Evolutionary conservation across 2,797 vertebrate genomes (phyloP).

Genomic region (Coracias cyanogaster): DNA sequence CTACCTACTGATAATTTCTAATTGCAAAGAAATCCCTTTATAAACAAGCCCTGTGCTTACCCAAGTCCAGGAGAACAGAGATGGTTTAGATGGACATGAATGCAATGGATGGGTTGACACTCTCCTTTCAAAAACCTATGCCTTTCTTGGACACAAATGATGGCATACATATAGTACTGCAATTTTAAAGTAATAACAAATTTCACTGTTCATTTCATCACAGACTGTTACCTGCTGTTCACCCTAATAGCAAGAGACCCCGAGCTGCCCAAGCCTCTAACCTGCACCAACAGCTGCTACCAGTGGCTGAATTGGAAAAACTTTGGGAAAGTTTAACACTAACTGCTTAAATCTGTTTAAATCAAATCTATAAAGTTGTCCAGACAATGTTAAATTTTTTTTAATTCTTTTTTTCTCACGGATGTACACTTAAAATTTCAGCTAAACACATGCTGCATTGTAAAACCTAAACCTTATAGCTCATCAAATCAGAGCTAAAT

Average conservation of each 20-base stretch:
- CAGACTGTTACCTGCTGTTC: not conserved
- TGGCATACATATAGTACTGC: not conserved
- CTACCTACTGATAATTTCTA: not conserved
- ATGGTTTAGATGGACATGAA: not conserved
- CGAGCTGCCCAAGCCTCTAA: not conserved
- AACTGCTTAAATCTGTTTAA: not conserved
- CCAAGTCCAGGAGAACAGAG: not conserved
- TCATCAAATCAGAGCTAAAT: not conserved
- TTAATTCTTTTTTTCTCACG: not conserved
- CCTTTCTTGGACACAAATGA: rapidly evolving
- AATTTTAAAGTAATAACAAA: not conserved
- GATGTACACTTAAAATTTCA: not conserved
- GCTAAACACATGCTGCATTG: not conserved
- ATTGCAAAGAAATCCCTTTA: not conserved
- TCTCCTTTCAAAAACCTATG: not conserved
- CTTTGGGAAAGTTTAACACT: not conserved
- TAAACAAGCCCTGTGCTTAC: not conserved
- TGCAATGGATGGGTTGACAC: rapidly evolving
- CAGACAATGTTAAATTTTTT: rapidly evolving
- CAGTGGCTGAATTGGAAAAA: not conserved
- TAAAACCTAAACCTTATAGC: not conserved
- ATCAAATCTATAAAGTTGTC: not conserved
- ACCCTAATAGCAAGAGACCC: not conserved
- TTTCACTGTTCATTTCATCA: not conserved
- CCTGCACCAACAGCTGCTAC: not conserved